Percentiles rank a stretch among this genome's conserved stretches.
Evolutionary conservation across 2,797 vertebrate genomes (phyloP).

Genomic region (Falco naumanni): DNA sequence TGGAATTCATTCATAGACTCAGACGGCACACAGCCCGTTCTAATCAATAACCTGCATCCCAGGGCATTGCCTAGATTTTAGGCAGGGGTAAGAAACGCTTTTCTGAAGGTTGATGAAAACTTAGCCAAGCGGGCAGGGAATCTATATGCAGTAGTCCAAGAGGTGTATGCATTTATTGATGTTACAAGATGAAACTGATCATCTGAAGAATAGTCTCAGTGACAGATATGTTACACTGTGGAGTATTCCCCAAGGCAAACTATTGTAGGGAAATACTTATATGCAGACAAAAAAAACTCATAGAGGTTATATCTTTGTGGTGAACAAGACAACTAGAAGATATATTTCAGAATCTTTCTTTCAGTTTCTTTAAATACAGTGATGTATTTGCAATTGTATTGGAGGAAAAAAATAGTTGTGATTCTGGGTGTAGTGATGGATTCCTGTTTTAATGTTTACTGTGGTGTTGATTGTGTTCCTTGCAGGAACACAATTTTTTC

Average conservation of each 20-base stretch:
- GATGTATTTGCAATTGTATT: background rate
- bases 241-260: background rate
- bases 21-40: rapidly evolving
- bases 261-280: background rate
- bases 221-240: background rate
- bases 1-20: background rate
- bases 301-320: background rate
- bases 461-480: background rate
- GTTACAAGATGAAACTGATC: background rate
- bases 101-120: background rate
- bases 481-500: background rate
- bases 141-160: background rate
- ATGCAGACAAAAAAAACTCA: background rate
- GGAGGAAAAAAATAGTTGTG: background rate
- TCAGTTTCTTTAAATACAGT: background rate
- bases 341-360: background rate
- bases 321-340: background rate
- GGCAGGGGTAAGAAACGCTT: background rate
- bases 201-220: background rate
- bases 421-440: background rate
- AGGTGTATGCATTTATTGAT: background rate
- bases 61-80: background rate
- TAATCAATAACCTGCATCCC: background rate
- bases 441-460: background rate
- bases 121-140: background rate